Evolutionary conservation across 2,797 vertebrate species (phyloP), one percentile per base, ranked within the genome.

Genomic region (Sebastolobus altivelis): DNA sequence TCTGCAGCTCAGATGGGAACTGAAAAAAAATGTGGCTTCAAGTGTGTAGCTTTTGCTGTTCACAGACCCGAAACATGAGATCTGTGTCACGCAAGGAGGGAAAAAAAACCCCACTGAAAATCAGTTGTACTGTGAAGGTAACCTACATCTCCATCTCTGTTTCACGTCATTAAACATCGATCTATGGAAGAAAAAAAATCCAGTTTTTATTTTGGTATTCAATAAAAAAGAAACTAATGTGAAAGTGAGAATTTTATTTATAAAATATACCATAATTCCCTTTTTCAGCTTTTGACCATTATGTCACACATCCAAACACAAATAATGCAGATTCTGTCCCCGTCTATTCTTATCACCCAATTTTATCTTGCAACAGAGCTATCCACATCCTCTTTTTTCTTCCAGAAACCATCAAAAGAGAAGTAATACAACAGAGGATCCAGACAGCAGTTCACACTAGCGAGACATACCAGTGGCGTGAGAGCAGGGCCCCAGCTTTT

Each of bases 401-500:
- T 93, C 93, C 92, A 94, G 82, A 94, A 94, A 7, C 88, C 91
- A 49, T 94, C 93, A 10, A 93, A 89, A 43, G 90, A 93, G 58
- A 94, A 93, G 68, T 92, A 95, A 70, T 94, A 95, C 52, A 95
- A 35, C 46, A 95, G 61, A 6, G 93, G 92, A 75, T 95, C 93
- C 61, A 94, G 43, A 29, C 93, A 93, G 72, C 93, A 93, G 84
- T 94, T 94, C 8, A 88, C 38, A 58, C 86, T 88, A 0, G 90
- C 90, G 2, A 94, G 82, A 69, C 91, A 94, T 7, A 63, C 0
- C 27, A 91, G 59, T 3, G 63, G 40, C 0, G 5, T 72, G 3
- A 46, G 18, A 49, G 18, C 46, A 49, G 18, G 8, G 46, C 0
- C 6, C 16, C 0, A 2, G 0, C 4, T 10, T n/a, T 16, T 12